These are phyloP conservation scores for Plotosus lineatus DNA, from an alignment of 2,113 vertebrate genomes.

Conservation along the genomic window DNA sequence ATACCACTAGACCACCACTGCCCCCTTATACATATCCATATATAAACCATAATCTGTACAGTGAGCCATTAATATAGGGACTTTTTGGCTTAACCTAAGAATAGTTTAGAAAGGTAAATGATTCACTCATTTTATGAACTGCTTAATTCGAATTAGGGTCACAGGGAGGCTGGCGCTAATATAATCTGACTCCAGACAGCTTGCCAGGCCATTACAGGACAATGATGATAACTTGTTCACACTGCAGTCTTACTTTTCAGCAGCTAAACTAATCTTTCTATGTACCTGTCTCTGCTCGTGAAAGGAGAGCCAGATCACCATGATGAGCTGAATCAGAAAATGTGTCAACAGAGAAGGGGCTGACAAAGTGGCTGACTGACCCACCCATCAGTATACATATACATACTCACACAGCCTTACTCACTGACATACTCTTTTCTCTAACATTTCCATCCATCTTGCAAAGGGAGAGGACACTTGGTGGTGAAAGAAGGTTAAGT, in stretches of 20 bases:
- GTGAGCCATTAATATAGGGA: no score
- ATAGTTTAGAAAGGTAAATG: no score
- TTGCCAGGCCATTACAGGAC: no score
- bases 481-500: slow-evolving; percentile 61
- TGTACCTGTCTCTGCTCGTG: not conserved
- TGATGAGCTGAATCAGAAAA: no score
- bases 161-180: no score
- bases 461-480: slow-evolving; percentile 65
- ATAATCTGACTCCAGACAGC: no score
- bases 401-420: slow-evolving; percentile 48
- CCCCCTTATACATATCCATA: no score
- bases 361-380: slow-evolving; percentile 31
- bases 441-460: slow-evolving; percentile 54
- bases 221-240: not conserved
- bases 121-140: no score
- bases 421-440: slow-evolving; percentile 58
- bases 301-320: slow-evolving; percentile 3
- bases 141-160: no score
- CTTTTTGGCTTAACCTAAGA: no score
- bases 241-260: not conserved
- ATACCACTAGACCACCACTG: no score
- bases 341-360: slow-evolving; percentile 29
- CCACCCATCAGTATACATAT: slow-evolving; percentile 23
- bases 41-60: no score
- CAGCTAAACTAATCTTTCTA: slow-evolving; percentile 10